Percentiles rank a stretch among this genome's conserved stretches.
These are phyloP conservation scores for Syngnathus acus DNA, from an alignment of 2,797 vertebrate species.

Conservation along the genomic window DNA sequence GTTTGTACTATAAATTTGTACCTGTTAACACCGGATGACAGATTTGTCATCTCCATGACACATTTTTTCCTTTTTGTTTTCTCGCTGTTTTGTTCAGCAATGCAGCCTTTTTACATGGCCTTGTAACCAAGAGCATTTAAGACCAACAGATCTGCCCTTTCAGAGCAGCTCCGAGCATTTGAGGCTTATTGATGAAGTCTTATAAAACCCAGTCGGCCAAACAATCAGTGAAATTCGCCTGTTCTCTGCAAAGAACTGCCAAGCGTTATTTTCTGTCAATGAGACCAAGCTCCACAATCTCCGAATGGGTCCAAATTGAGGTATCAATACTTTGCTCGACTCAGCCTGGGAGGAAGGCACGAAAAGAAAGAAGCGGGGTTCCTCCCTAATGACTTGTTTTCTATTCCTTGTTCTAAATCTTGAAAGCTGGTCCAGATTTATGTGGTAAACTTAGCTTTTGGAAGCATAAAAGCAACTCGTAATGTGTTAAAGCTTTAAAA, in stretches of 20 bases:
- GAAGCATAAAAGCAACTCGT: slow-evolving; percentile 14
- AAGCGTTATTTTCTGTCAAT: slow-evolving; percentile 47
- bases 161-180: slow-evolving; percentile 28
- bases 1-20: slow-evolving; percentile 24
- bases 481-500: slow-evolving; percentile 7
- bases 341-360: slow-evolving; percentile 15
- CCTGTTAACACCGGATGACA: slow-evolving; percentile 5
- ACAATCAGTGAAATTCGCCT: slow-evolving; percentile 15
- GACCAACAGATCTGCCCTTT: slow-evolving; percentile 11
- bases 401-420: slow-evolving; percentile 22
- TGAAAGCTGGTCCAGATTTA: slow-evolving; percentile 38
- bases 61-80: not conserved
- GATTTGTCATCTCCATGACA: not conserved
- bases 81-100: slow-evolving; percentile 1
- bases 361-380: slow-evolving; percentile 11
- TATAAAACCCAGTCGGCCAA: slow-evolving; percentile 27
- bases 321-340: slow-evolving; percentile 49
- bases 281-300: slow-evolving; percentile 49
- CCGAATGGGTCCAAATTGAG: slow-evolving; percentile 46
- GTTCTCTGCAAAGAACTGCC: not conserved
- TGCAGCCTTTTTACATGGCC: slow-evolving; percentile 27
- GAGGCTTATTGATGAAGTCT: slow-evolving; percentile 15
- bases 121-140: slow-evolving; percentile 11
- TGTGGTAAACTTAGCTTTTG: slow-evolving; percentile 24
- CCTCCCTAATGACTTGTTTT: slow-evolving; percentile 25